A percentile compares a stretch with the other conserved stretches of the same genome.
phyloP scores from a whole-genome alignment of 2,888 invertebrate species.

The Drosophila algonquin region DNA sequence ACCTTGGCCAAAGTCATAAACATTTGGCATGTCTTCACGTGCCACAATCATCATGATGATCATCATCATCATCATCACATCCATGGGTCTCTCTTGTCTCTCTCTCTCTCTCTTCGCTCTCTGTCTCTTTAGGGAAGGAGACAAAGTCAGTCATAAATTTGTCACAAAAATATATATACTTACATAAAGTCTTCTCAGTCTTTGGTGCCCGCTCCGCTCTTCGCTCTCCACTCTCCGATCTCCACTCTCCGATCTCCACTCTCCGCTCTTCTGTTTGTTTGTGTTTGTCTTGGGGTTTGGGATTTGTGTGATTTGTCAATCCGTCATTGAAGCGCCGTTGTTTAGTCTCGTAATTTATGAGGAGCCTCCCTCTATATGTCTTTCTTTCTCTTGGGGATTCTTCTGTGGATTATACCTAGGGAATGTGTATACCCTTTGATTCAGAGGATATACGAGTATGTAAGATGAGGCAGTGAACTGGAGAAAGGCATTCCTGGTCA shows the following conservation, averaged over 20 bases:
- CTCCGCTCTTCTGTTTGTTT: not conserved
- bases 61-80: conserved; percentile 23
- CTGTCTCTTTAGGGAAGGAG: conserved; percentile 15
- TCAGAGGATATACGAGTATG: not conserved
- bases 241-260: not conserved
- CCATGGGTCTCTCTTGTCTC: not conserved
- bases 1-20: conserved; percentile 72
- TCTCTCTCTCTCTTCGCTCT: conserved; percentile 2
- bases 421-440: not conserved
- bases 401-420: not conserved
- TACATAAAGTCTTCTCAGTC: conserved; percentile 29
- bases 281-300: conserved; percentile 4
- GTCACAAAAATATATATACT: conserved; percentile 61
- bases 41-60: conserved; percentile 53
- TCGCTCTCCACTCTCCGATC: not conserved
- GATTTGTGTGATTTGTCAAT: conserved; percentile 66
- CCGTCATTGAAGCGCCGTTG: conserved; percentile 77
- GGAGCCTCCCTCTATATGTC: conserved; percentile 15
- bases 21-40: conserved; percentile 75
- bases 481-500: too few relatives aligned
- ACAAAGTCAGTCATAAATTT: conserved; percentile 76
- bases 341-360: conserved; percentile 62
- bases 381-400: not conserved
- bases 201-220: not conserved
- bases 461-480: not conserved